phyloP scores from a whole-genome alignment of 2,113 vertebrate species.

The Callospermophilus lateralis region DNA sequence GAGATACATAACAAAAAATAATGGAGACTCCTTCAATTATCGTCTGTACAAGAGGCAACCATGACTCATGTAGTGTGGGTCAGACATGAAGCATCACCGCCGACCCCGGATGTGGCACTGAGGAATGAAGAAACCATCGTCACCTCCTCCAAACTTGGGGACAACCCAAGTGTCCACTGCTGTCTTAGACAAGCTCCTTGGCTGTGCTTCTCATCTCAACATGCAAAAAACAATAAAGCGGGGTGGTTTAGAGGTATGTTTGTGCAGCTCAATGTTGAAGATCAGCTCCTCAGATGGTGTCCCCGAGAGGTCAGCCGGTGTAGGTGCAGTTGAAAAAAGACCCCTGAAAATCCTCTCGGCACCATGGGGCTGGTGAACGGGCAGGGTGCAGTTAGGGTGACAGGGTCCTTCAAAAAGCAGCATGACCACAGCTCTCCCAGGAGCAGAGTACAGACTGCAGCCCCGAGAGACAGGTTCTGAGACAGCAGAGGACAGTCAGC shows the following conservation, averaged over 20 bases:
- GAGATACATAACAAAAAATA: background rate
- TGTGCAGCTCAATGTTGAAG: constrained; percentile 56
- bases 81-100: constrained; percentile 5
- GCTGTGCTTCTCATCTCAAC: constrained; percentile 62
- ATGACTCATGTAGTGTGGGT: background rate
- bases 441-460: constrained; percentile 34
- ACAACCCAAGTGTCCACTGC: background rate
- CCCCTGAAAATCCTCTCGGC: constrained; percentile 65
- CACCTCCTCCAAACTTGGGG: background rate
- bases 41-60: background rate
- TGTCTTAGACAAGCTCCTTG: constrained; percentile 43
- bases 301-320: constrained; percentile 54
- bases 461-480: background rate
- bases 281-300: constrained; percentile 55
- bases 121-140: constrained; percentile 51
- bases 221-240: constrained; percentile 62
- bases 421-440: background rate
- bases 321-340: constrained; percentile 68
- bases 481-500: background rate
- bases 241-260: constrained; percentile 48
- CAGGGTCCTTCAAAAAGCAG: constrained; percentile 7
- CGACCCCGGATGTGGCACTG: constrained; percentile 5
- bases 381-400: constrained; percentile 29
- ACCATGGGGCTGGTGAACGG: constrained; percentile 58
- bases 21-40: constrained; percentile 36